These are phyloP conservation scores for Dicroscelio sp. DNA, from an alignment of 2,888 invertebrate species.

Conservation along the genomic window DNA sequence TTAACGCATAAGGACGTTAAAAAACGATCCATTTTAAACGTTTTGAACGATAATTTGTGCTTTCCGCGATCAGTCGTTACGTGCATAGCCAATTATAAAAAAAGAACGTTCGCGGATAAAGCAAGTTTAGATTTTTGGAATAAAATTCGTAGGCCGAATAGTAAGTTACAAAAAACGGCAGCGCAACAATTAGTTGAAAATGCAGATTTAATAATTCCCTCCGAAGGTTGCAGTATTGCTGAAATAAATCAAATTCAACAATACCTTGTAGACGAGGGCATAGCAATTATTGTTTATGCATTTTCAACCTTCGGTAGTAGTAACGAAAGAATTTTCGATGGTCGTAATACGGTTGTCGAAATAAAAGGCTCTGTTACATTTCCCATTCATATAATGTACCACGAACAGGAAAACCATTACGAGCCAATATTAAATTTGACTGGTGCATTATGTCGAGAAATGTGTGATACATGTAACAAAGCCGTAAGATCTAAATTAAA, in stretches of 20 bases:
- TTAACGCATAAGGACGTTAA: neutral
- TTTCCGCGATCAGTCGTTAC: neutral
- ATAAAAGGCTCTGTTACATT: neutral
- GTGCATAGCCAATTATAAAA: neutral
- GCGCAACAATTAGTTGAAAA: neutral
- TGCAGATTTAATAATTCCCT: neutral
- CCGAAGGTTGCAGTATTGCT: neutral
- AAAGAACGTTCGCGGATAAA: neutral
- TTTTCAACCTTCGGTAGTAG: neutral
- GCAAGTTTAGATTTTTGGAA: neutral
- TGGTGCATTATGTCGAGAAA: neutral
- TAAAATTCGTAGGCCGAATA: neutral
- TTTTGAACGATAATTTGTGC: constrained; percentile 10
- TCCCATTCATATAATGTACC: neutral
- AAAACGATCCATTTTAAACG: neutral
- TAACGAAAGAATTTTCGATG: neutral
- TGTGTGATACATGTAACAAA: neutral
- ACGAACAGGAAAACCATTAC: neutral
- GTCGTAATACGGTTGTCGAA: neutral
- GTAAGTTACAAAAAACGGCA: neutral
- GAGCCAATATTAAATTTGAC: neutral
- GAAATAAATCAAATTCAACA: neutral
- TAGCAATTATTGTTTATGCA: neutral
- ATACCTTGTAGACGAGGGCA: neutral
- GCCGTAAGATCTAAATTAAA: neutral